Percentiles rank a stretch among this genome's conserved stretches.
Conservation (phyloP, 1,140 invertebrate genomes). For the Drosophila watanabei region DNA sequence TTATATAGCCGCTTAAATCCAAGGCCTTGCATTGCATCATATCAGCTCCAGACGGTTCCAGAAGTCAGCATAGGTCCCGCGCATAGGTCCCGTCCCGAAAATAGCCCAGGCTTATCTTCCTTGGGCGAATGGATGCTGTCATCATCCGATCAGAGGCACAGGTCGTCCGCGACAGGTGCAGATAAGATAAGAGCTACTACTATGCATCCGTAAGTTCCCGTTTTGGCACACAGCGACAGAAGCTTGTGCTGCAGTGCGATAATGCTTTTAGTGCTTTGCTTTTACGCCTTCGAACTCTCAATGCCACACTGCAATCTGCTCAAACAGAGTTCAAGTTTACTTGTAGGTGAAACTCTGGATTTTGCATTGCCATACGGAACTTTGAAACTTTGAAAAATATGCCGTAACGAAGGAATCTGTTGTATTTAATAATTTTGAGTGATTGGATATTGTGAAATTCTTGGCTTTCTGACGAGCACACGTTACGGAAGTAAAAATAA, state of each 20-base stretch:
- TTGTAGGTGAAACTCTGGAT: constrained; percentile 18
- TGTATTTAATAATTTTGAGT: constrained; percentile 1
- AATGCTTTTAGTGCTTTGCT: constrained; percentile 37
- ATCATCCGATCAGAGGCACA: constrained; percentile 3
- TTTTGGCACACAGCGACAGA: constrained; percentile 21
- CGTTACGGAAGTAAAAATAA: too few relatives aligned
- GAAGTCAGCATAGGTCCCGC: constrained; percentile 30
- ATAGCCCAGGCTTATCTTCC: constrained; percentile 29
- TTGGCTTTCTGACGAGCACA: too few relatives aligned
- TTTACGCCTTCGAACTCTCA: constrained; percentile 32
- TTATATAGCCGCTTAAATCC: constrained; percentile 50
- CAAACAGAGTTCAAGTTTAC: constrained; percentile 14
- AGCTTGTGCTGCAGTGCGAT: constrained; percentile 17
- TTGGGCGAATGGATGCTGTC: constrained; percentile 1
- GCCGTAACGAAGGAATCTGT: neutral
- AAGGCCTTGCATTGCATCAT: constrained; percentile 42
- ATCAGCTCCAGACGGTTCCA: constrained; percentile 34
- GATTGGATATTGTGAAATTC: too few relatives aligned
- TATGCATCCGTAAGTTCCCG: constrained; percentile 1
- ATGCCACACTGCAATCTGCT: constrained; percentile 29
- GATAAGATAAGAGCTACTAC: constrained; percentile 20
- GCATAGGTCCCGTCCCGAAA: constrained; percentile 26
- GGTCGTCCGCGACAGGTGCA: constrained; percentile 12
- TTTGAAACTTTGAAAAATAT: neutral
- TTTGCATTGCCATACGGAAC: constrained; percentile 29